These are phyloP conservation scores for Perca schrenkii DNA, from an alignment of 2,113 vertebrate genomes.

Conservation along the genomic window DNA sequence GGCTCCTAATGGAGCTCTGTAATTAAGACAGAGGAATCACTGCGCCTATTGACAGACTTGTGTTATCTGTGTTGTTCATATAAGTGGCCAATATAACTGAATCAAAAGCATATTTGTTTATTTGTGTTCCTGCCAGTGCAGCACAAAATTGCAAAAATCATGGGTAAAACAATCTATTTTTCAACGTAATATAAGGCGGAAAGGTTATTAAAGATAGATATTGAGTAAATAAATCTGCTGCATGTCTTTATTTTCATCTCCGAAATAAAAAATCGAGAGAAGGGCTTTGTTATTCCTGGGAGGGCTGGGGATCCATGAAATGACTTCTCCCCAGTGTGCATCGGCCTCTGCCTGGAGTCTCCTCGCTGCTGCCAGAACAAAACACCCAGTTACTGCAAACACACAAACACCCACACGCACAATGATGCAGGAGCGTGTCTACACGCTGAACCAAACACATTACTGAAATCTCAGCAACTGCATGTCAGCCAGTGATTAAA, in stretches of 20 bases:
- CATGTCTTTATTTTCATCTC: conserved; percentile 28
- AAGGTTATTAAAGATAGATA: conserved; percentile 28
- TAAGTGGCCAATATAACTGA: conserved; percentile 40
- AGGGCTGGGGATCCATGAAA: conserved; percentile 27
- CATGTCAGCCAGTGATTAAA: not conserved
- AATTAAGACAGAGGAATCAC: conserved; percentile 59
- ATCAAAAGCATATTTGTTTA: conserved; percentile 38
- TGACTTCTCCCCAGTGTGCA: conserved; percentile 20
- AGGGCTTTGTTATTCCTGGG: conserved; percentile 7
- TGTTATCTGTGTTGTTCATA: conserved; percentile 48
- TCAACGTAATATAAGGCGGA: not conserved
- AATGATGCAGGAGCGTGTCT: conserved; percentile 8
- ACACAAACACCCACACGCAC: conserved; percentile 6
- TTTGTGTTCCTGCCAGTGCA: conserved; percentile 17
- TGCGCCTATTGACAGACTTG: not conserved
- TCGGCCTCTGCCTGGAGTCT: conserved; percentile 5
- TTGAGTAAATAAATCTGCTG: conserved; percentile 25
- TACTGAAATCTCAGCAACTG: not conserved
- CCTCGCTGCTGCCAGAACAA: conserved; percentile 28
- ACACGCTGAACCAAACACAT: not conserved
- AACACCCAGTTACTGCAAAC: conserved; percentile 12
- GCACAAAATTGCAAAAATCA: conserved; percentile 6
- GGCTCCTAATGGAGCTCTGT: conserved; percentile 49
- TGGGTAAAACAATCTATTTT: conserved; percentile 6
- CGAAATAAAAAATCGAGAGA: conserved; percentile 30